Evolutionary conservation across 2,888 invertebrate species (phyloP).

Genomic region (Drosophila eohydei): DNA sequence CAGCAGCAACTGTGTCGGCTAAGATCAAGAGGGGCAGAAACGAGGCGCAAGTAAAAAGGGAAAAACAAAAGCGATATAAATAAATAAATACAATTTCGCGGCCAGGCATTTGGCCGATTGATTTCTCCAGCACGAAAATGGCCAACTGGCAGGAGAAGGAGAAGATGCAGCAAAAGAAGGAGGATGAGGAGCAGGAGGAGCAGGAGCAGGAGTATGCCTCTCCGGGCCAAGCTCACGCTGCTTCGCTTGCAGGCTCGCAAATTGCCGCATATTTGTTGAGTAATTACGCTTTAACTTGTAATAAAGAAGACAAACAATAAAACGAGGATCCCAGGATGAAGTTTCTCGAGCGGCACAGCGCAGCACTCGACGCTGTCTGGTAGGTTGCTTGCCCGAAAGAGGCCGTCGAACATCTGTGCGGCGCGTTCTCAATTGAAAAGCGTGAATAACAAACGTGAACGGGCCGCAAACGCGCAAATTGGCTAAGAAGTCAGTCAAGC

Average conservation of each 20-base stretch:
- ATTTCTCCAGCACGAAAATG: slow-evolving; percentile 68
- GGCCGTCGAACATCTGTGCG: slow-evolving; percentile 59
- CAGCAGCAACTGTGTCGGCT: slow-evolving; percentile 38
- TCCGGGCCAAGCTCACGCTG: slow-evolving; percentile 4
- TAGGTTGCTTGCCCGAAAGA: not conserved
- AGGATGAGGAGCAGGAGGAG: not conserved
- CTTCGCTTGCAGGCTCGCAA: slow-evolving; percentile 59
- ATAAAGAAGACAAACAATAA: slow-evolving; percentile 83
- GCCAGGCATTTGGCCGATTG: slow-evolving; percentile 70
- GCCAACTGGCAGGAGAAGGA: slow-evolving; percentile 40
- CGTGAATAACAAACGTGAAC: slow-evolving; percentile 80
- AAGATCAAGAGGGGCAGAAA: slow-evolving; percentile 52
- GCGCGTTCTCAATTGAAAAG: slow-evolving; percentile 78
- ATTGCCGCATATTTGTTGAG: slow-evolving; percentile 81
- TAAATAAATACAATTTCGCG: slow-evolving; percentile 74
- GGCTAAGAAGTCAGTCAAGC: slow-evolving; percentile 68
- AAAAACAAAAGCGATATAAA: slow-evolving; percentile 52
- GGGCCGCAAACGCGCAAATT: slow-evolving; percentile 66
- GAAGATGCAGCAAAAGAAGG: not conserved
- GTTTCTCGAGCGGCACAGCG: slow-evolving; percentile 8
- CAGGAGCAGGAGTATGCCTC: slow-evolving; percentile 1
- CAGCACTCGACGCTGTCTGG: slow-evolving; percentile 1
- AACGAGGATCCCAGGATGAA: slow-evolving; percentile 64
- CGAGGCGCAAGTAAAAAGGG: slow-evolving; percentile 9
- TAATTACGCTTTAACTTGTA: slow-evolving; percentile 82